Conservation (phyloP, 2,113 vertebrate species). For the Dendropsophus ebraccatus region DNA sequence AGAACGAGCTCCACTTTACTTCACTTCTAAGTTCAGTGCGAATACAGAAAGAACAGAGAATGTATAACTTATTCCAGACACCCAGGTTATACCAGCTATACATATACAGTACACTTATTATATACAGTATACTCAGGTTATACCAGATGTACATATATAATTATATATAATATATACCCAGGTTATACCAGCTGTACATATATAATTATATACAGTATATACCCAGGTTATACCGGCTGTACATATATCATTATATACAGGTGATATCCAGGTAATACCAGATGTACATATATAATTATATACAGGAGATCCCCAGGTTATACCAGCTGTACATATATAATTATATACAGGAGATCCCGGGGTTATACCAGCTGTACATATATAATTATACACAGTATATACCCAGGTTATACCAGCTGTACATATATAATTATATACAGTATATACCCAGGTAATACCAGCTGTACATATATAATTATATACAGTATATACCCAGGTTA, state of each 20-base stretch:
- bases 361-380: background rate
- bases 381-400: background rate
- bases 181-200: background rate
- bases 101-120: too few relatives aligned
- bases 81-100: background rate
- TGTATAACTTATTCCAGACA: too few relatives aligned
- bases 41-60: background rate
- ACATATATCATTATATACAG: background rate
- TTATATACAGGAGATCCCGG: too few relatives aligned
- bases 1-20: too few relatives aligned
- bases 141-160: background rate
- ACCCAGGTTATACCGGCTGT: background rate
- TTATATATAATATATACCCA: background rate
- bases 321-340: background rate
- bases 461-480: background rate
- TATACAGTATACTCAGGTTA: background rate
- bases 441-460: background rate
- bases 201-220: background rate
- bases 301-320: background rate
- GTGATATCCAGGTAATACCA: background rate
- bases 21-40: background rate
- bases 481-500: background rate
- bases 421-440: background rate
- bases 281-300: background rate
- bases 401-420: background rate